Evolutionary conservation across 2,888 invertebrate species (phyloP), one percentile per base, ranked within the genome.

Genomic region (Mellilla xanthometata): DNA sequence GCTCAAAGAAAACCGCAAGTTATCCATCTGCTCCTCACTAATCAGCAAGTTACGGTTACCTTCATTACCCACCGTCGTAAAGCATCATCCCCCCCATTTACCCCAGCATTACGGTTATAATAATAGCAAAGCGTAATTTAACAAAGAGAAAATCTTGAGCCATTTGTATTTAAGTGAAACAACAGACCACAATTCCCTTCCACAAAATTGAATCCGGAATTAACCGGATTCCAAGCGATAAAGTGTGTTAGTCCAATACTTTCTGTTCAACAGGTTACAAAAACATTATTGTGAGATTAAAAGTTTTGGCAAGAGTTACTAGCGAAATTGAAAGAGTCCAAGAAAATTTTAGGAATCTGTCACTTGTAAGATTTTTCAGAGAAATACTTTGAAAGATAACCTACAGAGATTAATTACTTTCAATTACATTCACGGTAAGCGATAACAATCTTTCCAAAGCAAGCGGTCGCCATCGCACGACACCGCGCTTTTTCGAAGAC

Each of bases 261-360:
- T 39, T 49, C 60, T 59, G 65, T 57, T 74, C 76, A 77, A 77
- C 77, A 77, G 75, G 77, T 77, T n/a, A n/a, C n/a, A n/a, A n/a
- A 72, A 76, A 75, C 74, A 73, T 76, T 69, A 75, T 71, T 64
- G 62, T 60, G 52, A 52, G 47, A 56, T 57, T 52, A 56, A n/a
- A 53, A 27, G 12, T 23, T 38, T 32, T 36, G 54, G 53, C 52
- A 56, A 60, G 58, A 57, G 51, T 62, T 62, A 62, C 24, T 7
- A 8, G 2, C 4, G 24, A 24, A 24, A n/a, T 24, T 7, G 6
- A 19, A 19, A 5, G 3, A 19, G 1, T 19, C 3, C 1, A 19
- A 19, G 3, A 19, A 1, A 6, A 19, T 19, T 19, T 1, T n/a
- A n/a, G n/a, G n/a, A n/a, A n/a, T n/a, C n/a, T n/a, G n/a, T n/a